Evolutionary conservation across 2,113 vertebrate species (phyloP), one percentile per base, ranked within the genome.

Genomic region (Theristicus caerulescens): DNA sequence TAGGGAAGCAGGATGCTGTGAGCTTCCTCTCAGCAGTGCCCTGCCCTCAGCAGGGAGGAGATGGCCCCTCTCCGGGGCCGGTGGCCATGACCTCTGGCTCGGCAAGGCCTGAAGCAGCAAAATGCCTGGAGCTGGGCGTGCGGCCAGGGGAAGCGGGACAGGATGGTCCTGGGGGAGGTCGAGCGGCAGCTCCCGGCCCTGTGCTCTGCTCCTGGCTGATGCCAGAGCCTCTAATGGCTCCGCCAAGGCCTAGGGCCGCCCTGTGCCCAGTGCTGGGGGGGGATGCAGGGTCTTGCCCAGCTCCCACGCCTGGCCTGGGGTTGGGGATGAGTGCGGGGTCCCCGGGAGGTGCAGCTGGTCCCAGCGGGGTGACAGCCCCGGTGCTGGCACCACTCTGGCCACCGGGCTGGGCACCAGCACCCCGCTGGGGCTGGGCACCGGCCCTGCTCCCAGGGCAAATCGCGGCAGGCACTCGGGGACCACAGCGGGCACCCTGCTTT

Each of bases 61-160:
- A 67, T 40, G 8, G 80, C 1, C 26, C 64, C 13, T 38, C 1
- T 1, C 32, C 1, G 21, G n/a, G 47, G 29, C 9, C 21, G 29
- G 57, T 13, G 81, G 44, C 70, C 5, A 0, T 29, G 51, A 32
- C 66, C 71, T 66, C 71, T 71, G 81, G 72, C 85, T 57, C 4
- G 0, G 59, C 38, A 51, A 38, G 4, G 38, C 38, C 79, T 69
- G 91, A 86, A 42, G 44, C 69, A 82, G 89, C 73, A 59, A 13
- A 17, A 1, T 13, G n/a, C 7, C 71, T 1, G 1, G 66, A 2
- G 22, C 51, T 32, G 82, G 52, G 67, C 11, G 0, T 3, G 40
- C 0, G 8, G 46, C 36, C 82, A 65, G 25, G 44, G 61, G 59
- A 31, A 24, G 54, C 0, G 0, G 80, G 84, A 51, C 36, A 24